Base-by-base conservation (phyloP, 2,888 invertebrate genomes). In the Ptychoptera albimana region DNA sequence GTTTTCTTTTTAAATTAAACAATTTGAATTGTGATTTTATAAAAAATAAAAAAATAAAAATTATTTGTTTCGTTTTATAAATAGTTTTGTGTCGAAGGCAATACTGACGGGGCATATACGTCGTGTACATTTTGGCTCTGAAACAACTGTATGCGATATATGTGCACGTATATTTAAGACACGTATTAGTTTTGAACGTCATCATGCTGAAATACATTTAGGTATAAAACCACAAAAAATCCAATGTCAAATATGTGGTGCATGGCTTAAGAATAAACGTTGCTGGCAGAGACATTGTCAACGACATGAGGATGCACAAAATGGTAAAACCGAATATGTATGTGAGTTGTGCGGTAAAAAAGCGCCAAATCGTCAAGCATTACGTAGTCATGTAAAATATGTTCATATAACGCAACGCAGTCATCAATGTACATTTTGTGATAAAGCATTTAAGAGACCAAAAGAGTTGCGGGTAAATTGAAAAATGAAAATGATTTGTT, bases 371-470 rank as follows among this genome's bases (percentile, higher is more conserved):
- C 42, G 42, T 30, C 47, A 46, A 35, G 48, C 50, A 34, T 15
- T 51, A 9, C 32, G 40, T 10, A 50, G 46, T 36, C 51, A 51
- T 15, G 46, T 48, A 5, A 42, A 37, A 9, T 45, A 45, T 16
- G 49, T 49, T 15, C 48, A 48, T 14, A 35, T n/a, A 12, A 37
- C 42, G 4, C 40, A 42, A 11, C 44, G 42, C 9, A 37, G 32
- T 11, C 45, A 45, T 37, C 44, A 46, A 7, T 51, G 51, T 39
- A 30, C 31, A 2, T 43, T 46, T 11, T 51, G 51, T 31, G 44
- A 46, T 1, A 46, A 49, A 38, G 40, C 45, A 23, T 51, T 51
- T 32, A 50, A 49, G 29, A 43, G 46, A 12, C 14, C 49, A 29
- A 43, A 46, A 37, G 42, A 31, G 23, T 42, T 49, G 16, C 45